These are phyloP conservation scores for Lutraria lutraria DNA, from an alignment of 2,888 invertebrate species.

Conservation along the genomic window DNA sequence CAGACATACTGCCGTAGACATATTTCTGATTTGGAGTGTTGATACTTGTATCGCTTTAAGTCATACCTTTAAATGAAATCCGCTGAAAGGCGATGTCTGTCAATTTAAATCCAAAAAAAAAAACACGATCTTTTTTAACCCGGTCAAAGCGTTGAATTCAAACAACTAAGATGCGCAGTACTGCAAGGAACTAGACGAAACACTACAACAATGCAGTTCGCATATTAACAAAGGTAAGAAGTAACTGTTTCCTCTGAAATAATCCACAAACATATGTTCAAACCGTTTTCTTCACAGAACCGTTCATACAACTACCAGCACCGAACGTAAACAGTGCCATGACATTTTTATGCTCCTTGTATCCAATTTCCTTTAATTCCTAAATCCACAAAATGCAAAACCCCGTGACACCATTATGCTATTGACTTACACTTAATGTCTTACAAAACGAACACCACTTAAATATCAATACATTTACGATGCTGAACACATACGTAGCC, in stretches of 20 bases:
- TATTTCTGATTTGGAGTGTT: neutral
- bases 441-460: constrained; percentile 16
- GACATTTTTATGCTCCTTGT: constrained; percentile 38
- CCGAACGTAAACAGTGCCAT: constrained; percentile 19
- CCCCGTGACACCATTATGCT: constrained; percentile 16
- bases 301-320: neutral
- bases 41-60: neutral
- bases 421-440: constrained; percentile 34
- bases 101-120: neutral
- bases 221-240: neutral
- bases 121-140: neutral
- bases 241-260: constrained; percentile 13
- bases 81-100: neutral
- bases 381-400: constrained; percentile 3
- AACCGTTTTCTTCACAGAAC: neutral
- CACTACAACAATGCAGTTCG: neutral
- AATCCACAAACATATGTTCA: neutral
- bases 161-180: neutral
- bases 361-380: constrained; percentile 33
- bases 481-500: neutral
- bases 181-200: neutral
- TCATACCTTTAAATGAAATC: constrained; percentile 10
- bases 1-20: neutral
- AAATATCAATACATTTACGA: constrained; percentile 15
- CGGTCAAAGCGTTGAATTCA: neutral